Evolutionary conservation across 2,888 invertebrate genomes (phyloP).

Genomic region (Criorhina ranunculi): DNA sequence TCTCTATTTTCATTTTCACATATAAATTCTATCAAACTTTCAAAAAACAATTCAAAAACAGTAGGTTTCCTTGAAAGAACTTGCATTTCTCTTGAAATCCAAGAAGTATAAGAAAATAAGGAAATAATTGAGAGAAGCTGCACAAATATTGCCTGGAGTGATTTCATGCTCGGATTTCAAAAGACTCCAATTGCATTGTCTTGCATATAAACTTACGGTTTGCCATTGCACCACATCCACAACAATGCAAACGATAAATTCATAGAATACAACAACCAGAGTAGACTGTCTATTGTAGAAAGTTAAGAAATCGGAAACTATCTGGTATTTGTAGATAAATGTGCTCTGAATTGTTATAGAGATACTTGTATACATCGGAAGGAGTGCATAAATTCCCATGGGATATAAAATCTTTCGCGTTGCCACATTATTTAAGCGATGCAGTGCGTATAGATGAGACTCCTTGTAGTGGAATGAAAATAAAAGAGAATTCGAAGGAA

Average conservation of each 20-base stretch:
- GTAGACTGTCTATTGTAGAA: conserved; percentile 9
- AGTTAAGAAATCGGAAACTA: conserved; percentile 13
- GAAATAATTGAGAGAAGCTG: too few relatives aligned
- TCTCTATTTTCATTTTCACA: too few relatives aligned
- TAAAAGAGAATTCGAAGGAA: too few relatives aligned
- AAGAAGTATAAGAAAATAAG: not conserved
- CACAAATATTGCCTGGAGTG: not conserved
- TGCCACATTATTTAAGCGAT: too few relatives aligned
- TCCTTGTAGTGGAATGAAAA: too few relatives aligned
- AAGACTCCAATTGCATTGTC: too few relatives aligned
- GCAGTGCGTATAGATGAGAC: too few relatives aligned
- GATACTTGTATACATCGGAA: not conserved
- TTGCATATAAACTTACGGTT: too few relatives aligned
- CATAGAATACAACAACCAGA: not conserved
- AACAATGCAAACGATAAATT: not conserved
- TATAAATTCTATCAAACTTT: too few relatives aligned
- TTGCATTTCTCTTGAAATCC: not conserved
- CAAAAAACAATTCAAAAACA: not conserved
- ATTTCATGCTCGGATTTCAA: not conserved
- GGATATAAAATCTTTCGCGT: too few relatives aligned
- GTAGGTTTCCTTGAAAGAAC: not conserved
- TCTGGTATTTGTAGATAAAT: not conserved
- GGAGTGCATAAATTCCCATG: not conserved
- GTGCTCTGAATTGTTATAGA: not conserved
- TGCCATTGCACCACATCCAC: too few relatives aligned